These are phyloP conservation scores for Calvadosia cruxmelitensis DNA, from an alignment of 30 jellyfish, hydroid and myxozoan species.

Conservation along the genomic window DNA sequence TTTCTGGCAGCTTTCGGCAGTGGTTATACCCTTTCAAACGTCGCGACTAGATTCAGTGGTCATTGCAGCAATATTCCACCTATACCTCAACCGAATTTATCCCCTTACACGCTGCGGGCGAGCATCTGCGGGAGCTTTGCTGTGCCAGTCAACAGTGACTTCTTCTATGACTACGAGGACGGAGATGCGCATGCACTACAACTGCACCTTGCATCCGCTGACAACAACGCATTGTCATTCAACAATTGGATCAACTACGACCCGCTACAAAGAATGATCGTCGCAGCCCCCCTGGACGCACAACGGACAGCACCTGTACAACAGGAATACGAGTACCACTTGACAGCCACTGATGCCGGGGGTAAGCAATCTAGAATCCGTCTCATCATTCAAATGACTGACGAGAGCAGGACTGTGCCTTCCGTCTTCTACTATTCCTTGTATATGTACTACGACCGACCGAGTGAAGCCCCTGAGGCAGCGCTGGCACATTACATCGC, in stretches of 20 bases:
- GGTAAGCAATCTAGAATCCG: constrained; percentile 33
- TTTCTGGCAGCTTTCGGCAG: constrained; percentile 9
- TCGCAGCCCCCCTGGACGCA: constrained; percentile 36
- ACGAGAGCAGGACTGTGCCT: background rate
- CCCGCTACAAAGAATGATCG: background rate
- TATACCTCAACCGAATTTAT: constrained; percentile 10
- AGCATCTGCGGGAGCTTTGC: constrained; percentile 38
- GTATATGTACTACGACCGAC: background rate
- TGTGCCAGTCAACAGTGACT: constrained; percentile 16
- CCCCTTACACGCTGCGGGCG: constrained; percentile 6
- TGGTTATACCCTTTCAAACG: constrained; percentile 37
- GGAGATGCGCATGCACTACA: constrained; percentile 51
- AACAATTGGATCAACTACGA: constrained; percentile 50
- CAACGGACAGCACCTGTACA: constrained; percentile 8
- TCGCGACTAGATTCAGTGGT: constrained; percentile 43
- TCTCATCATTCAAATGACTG: background rate
- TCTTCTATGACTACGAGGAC: constrained; percentile 74
- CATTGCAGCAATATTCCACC: constrained; percentile 73
- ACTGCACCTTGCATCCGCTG: constrained; percentile 9
- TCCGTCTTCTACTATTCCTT: background rate
- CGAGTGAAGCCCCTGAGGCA: background rate
- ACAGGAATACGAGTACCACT: constrained; percentile 15
- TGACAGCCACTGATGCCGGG: constrained; percentile 49
- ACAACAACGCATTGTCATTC: constrained; percentile 12
- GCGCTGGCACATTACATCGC: background rate